Evolutionary conservation across 1,140 invertebrate species (phyloP), one percentile per base, ranked within the genome.

Genomic region (Drosophila leontia): DNA sequence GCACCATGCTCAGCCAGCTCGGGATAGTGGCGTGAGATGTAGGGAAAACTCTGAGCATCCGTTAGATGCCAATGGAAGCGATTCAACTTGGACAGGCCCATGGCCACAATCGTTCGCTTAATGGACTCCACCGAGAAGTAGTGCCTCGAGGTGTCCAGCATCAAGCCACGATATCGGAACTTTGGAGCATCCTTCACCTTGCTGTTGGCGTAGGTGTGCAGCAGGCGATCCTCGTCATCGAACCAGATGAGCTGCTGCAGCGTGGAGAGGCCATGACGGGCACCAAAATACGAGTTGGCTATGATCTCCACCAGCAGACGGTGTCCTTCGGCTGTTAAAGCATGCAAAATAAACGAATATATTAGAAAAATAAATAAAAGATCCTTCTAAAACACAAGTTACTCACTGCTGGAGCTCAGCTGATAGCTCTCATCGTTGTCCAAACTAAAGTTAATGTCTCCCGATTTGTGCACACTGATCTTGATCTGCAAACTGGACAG

Each of bases 51-150:
- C 79, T 98, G 97, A 0, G 96, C 95, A 87, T 97, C 97, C 3
- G 96, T 97, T 0, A 96, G 94, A 84, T 98, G 97, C 96, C 96
- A 97, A 92, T 98, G 97, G 60, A 98, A 95, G 9, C 96, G 95
- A 93, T 98, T 98, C 55, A 98, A 93, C 93, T 98, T 98, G 62
- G 94, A 95, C 15, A 96, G 94, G 3, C 95, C 95, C 95, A 98
- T 96, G 1, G 94, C 96, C 60, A 96, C 95, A 17, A 98, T 94
- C 0, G 96, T 96, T 17, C 95, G 93, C 74, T 95, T 94, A n/a
- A 98, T 94, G 39, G 95, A 94, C 2, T 93, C 87, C 6, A 97
- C 92, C 0, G 96, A 94, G 75, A 97, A 95, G 85, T 95, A 98
- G 93, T 97, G 96, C 35, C 96, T 93, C 0, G 96, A 95, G 0